phyloP scores from a whole-genome alignment of 2,888 invertebrate genomes.

The Zygaena filipendulae region DNA sequence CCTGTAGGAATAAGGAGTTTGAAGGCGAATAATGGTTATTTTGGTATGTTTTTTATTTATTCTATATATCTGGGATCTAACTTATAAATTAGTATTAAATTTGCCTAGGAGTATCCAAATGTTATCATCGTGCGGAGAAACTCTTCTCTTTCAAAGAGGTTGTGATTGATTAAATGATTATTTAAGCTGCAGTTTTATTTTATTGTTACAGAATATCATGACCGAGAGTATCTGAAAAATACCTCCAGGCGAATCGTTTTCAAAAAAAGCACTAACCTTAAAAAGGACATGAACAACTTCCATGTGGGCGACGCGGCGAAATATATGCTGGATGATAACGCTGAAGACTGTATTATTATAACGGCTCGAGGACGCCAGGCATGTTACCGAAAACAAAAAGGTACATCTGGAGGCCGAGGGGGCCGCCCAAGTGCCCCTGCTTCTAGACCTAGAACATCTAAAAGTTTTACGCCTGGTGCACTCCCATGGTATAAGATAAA shows the following conservation, averaged over 20 bases:
- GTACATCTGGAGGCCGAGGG: constrained; percentile 41
- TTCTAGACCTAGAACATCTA: constrained; percentile 31
- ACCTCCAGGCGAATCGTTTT: constrained; percentile 64
- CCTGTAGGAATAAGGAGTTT: constrained; percentile 43
- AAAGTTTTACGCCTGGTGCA: constrained; percentile 60
- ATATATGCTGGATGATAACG: constrained; percentile 72
- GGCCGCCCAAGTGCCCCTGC: constrained; percentile 57
- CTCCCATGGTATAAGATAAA: constrained; percentile 79
- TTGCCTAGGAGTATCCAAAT: no score
- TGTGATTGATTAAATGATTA: no score
- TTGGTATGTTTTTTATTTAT: no score
- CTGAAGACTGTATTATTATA: no score
- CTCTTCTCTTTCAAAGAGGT: no score
- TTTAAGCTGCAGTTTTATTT: no score
- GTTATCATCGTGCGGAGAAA: no score
- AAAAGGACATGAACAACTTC: constrained; percentile 52
- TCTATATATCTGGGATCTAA: no score
- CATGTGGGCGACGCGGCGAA: no score
- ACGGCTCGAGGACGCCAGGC: constrained; percentile 47
- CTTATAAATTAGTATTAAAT: no score
- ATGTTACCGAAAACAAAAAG: constrained; percentile 32
- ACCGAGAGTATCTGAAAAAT: constrained; percentile 45
- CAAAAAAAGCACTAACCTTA: constrained; percentile 53
- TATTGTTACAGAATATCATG: constrained; percentile 53
- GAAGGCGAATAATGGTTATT: constrained; percentile 48